phyloP scores from a whole-genome alignment of 2,888 invertebrate genomes.

The Pardosa pseudoannulata region DNA sequence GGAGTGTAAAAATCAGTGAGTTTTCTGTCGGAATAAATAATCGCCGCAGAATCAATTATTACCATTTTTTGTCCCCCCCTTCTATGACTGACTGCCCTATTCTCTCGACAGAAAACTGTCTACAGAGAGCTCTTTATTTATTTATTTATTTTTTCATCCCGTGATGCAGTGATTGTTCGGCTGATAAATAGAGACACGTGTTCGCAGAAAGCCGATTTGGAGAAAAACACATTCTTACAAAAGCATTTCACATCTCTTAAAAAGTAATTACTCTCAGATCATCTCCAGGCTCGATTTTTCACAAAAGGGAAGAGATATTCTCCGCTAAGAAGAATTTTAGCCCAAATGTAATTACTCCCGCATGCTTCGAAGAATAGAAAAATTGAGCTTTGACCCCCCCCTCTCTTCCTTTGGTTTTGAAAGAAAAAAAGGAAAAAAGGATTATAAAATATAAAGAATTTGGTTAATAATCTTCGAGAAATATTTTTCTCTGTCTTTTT shows the following conservation, averaged over 20 bases:
- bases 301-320: not conserved
- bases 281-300: not conserved
- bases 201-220: not conserved
- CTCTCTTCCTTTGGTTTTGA: too few relatives aligned
- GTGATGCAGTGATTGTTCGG: not conserved
- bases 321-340: not conserved
- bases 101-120: too few relatives aligned
- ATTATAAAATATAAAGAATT: too few relatives aligned
- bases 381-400: not conserved
- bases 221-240: not conserved
- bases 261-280: constrained; percentile 11
- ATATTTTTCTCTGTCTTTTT: too few relatives aligned
- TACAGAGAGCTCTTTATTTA: not conserved
- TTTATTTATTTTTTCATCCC: too few relatives aligned
- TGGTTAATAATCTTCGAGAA: too few relatives aligned
- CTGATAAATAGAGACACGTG: not conserved
- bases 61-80: too few relatives aligned
- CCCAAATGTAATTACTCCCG: not conserved
- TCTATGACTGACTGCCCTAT: too few relatives aligned
- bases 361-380: not conserved
- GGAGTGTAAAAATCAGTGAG: too few relatives aligned
- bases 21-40: too few relatives aligned
- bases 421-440: too few relatives aligned
- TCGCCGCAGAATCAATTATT: too few relatives aligned
- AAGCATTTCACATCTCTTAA: constrained; percentile 1